Conservation (phyloP, 2,888 invertebrate genomes). For the Phymatocera aterrima region DNA sequence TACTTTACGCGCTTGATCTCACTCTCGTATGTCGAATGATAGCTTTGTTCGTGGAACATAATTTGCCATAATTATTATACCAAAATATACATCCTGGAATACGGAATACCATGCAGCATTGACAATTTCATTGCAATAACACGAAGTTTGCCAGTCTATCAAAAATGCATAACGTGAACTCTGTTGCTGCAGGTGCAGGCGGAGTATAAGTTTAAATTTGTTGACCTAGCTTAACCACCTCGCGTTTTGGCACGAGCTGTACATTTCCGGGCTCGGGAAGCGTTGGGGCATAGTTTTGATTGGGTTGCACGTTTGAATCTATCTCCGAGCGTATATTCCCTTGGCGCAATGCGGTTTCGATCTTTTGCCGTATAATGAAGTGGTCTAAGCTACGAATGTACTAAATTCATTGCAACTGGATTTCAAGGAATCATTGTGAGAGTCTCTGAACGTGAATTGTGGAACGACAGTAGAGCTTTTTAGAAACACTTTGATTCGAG, state of each 20-base stretch:
- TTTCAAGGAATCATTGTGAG: not conserved
- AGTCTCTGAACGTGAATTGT: not conserved
- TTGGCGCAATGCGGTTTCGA: constrained; percentile 41
- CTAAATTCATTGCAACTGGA: not conserved
- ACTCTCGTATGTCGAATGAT: not conserved
- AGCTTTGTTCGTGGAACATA: not conserved
- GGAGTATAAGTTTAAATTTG: constrained; percentile 3
- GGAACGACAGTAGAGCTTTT: not conserved
- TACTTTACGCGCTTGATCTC: not conserved
- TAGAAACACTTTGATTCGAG: not conserved
- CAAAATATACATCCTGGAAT: not conserved
- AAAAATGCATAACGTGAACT: constrained; percentile 2
- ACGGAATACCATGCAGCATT: not conserved
- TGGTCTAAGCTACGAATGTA: not conserved
- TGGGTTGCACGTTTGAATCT: constrained; percentile 29
- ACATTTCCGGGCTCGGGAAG: constrained; percentile 38
- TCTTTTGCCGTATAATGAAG: constrained; percentile 13
- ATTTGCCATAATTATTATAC: not conserved
- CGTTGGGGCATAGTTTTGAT: constrained; percentile 42
- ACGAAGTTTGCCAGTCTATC: not conserved
- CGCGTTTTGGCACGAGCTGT: constrained; percentile 40
- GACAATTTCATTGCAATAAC: not conserved
- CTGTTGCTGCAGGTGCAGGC: not conserved
- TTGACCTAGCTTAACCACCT: constrained; percentile 28
- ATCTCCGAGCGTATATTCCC: constrained; percentile 16